Evolutionary conservation across 2,888 invertebrate species (phyloP).

Genomic region (Clepsis dumicolana): DNA sequence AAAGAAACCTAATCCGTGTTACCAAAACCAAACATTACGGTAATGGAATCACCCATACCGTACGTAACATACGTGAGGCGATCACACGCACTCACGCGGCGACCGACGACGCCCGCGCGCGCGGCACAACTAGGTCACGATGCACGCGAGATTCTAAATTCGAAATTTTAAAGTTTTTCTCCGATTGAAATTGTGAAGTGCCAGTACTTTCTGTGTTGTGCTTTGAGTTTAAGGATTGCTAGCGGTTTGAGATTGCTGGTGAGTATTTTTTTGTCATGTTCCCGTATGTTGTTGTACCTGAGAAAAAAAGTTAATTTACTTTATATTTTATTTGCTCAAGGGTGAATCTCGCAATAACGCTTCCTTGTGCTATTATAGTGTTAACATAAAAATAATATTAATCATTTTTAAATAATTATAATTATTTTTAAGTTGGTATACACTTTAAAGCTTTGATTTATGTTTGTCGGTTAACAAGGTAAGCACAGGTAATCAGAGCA

Average conservation of each 20-base stretch:
- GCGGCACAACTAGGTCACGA: conserved; percentile 62
- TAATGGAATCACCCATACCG: conserved; percentile 61
- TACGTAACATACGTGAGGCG: conserved; percentile 57
- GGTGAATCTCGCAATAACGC: no score
- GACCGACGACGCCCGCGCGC: conserved; percentile 66
- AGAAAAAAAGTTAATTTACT: no score
- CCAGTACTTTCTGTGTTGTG: conserved; percentile 38
- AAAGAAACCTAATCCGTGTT: conserved; percentile 43
- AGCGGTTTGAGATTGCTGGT: conserved; percentile 11
- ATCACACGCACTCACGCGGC: conserved; percentile 69
- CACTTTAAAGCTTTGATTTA: not conserved
- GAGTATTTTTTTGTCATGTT: conserved; percentile 19
- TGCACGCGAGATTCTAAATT: conserved; percentile 58
- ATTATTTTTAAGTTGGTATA: not conserved
- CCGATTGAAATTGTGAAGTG: conserved; percentile 40
- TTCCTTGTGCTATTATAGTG: no score
- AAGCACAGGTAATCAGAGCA: conserved; percentile 33
- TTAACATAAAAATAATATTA: not conserved
- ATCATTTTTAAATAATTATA: not conserved
- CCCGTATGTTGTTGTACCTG: conserved; percentile 16
- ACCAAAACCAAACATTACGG: conserved; percentile 68
- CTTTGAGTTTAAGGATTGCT: conserved; percentile 29
- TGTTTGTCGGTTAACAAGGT: conserved; percentile 20
- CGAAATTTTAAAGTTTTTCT: conserved; percentile 46
- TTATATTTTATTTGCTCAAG: no score